Evolutionary conservation across 2,113 vertebrate species (phyloP).

Genomic region (Xiphophorus couchianus): DNA sequence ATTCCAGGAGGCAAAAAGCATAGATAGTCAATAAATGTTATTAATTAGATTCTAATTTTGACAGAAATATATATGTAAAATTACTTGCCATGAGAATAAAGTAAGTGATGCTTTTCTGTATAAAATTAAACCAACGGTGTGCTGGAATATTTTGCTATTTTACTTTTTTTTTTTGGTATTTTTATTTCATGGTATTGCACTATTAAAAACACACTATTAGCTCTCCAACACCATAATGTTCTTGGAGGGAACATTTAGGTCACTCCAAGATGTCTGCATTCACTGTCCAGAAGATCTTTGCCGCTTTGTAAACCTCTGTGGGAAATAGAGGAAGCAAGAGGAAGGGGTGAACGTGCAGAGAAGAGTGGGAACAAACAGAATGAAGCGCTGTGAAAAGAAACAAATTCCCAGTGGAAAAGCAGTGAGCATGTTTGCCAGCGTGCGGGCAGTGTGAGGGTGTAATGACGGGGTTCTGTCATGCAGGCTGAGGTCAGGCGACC

Average conservation of each 20-base stretch:
- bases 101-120: background rate
- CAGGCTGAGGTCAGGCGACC: slow-evolving; percentile 72
- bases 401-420: slow-evolving; percentile 58
- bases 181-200: background rate
- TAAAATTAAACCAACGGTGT: background rate
- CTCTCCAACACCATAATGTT: too few species aligned
- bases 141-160: background rate
- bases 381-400: slow-evolving; percentile 22
- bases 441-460: slow-evolving; percentile 67
- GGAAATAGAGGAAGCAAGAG: slow-evolving; percentile 62
- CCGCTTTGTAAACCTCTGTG: slow-evolving; percentile 42
- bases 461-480: slow-evolving; percentile 73
- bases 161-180: background rate
- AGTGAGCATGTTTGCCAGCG: slow-evolving; percentile 57
- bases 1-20: too few species aligned
- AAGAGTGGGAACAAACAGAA: slow-evolving; percentile 45
- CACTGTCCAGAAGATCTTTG: slow-evolving; percentile 44
- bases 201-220: background rate
- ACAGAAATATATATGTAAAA: background rate
- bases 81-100: background rate
- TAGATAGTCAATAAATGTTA: too few species aligned
- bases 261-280: slow-evolving; percentile 29
- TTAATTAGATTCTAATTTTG: too few species aligned
- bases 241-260: slow-evolving; percentile 47
- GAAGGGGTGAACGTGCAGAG: slow-evolving; percentile 46